Percentiles rank a stretch among this genome's conserved stretches.
Evolutionary conservation across 2,113 vertebrate species (phyloP).

Genomic region (Lepisosteus oculatus): DNA sequence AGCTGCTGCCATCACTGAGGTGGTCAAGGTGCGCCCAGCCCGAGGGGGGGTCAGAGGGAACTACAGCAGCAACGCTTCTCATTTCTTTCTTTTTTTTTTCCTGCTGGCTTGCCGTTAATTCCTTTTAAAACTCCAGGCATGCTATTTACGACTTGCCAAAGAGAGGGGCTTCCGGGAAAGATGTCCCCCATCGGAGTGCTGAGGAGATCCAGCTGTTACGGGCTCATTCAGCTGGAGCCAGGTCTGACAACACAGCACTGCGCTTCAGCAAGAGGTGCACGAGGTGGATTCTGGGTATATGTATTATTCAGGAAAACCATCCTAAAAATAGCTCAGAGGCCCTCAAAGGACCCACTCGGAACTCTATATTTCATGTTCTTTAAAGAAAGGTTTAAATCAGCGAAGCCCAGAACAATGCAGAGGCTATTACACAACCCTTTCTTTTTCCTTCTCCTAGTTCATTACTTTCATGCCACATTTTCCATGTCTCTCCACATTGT

Average conservation of each 20-base stretch:
- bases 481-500: too few relatives aligned
- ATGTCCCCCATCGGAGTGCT: too few relatives aligned
- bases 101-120: too few relatives aligned
- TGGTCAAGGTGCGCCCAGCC: too few relatives aligned
- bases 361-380: neutral
- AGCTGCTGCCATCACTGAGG: too few relatives aligned
- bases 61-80: too few relatives aligned
- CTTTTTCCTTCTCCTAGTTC: neutral
- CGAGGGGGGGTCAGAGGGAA: too few relatives aligned
- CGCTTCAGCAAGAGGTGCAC: neutral
- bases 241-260: neutral
- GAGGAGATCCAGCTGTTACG: too few relatives aligned
- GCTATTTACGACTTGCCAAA: too few relatives aligned
- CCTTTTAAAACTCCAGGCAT: too few relatives aligned
- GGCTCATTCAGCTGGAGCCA: neutral
- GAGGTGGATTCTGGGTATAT: conserved; percentile 11
- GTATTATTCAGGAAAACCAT: conserved; percentile 17
- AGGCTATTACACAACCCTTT: neutral
- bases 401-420: neutral
- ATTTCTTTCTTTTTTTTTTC: too few relatives aligned
- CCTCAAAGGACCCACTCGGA: conserved; percentile 9
- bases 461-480: neutral
- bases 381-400: neutral
- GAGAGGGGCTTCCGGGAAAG: too few relatives aligned
- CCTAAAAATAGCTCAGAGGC: conserved; percentile 3